Conservation (phyloP, 2,888 invertebrate species). For the Hypolimnas misippus region DNA sequence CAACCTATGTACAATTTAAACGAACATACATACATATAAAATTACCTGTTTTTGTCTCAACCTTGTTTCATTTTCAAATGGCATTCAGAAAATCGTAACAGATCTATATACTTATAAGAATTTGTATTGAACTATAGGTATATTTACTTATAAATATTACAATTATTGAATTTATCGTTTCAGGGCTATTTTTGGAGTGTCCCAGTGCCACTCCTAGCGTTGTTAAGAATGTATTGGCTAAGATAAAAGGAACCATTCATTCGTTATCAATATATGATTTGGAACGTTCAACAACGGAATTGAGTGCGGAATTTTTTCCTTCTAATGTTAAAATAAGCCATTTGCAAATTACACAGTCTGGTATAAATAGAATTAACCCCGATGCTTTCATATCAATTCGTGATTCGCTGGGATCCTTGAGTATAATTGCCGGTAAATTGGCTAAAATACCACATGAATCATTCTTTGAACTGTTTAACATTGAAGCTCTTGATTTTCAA, state of each 20-base stretch:
- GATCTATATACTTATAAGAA: background rate
- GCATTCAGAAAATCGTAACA: too few species aligned
- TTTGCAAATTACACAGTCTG: constrained; percentile 91
- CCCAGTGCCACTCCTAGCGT: constrained; percentile 91
- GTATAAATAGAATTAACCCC: constrained; percentile 87
- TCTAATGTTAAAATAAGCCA: constrained; percentile 87
- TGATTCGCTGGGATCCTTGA: constrained; percentile 89
- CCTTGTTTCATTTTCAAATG: too few species aligned
- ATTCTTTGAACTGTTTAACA: constrained; percentile 87
- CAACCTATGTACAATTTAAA: too few species aligned
- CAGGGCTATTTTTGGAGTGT: constrained; percentile 94
- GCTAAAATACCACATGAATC: constrained; percentile 91
- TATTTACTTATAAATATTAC: background rate
- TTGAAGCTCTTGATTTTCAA: constrained; percentile 92
- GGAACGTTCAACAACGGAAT: constrained; percentile 90
- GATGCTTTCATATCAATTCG: constrained; percentile 87
- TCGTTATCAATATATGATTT: constrained; percentile 95
- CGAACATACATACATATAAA: too few species aligned
- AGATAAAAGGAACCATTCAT: constrained; percentile 88
- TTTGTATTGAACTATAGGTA: too few species aligned
- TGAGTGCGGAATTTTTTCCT: constrained; percentile 91
- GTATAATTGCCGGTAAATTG: constrained; percentile 90
- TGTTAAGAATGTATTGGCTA: constrained; percentile 88
- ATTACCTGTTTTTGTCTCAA: too few species aligned
- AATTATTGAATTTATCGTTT: constrained; percentile 18